Evolutionary conservation across 2,888 invertebrate species (phyloP), one percentile per base, ranked within the genome.

Genomic region (Abscondita cerata): DNA sequence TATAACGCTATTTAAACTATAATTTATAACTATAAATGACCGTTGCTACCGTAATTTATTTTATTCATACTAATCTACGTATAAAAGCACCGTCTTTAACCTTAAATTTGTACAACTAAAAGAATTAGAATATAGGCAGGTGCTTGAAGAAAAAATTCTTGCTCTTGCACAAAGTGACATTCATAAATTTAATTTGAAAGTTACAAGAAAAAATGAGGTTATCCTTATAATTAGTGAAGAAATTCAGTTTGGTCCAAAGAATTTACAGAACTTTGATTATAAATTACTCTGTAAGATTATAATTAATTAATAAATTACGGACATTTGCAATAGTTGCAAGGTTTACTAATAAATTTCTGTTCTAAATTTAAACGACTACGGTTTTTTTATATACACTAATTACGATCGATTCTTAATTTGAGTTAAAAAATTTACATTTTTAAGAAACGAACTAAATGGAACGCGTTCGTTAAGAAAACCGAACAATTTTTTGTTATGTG

Each of bases 121-220:
- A 18, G 44, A 6, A 11, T 18, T 44, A 18, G 2, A 2, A 2
- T 44, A 11, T 44, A 44, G 25, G 6, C 44, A 44, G 44, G 44
- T 44, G 44, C 18, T 18, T 44, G n/a, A 44, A 9, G n/a, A n/a
- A n/a, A n/a, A 36, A 44, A 18, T 6, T 18, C 16, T 44, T 18
- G 18, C 8, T n/a, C 8, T 44, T 44, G 16, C 44, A 44, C 19
- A 44, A 44, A 44, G 8, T 18, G 44, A 44, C 18, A 19, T 11
- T 44, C 16, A 44, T 44, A 44, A 44, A 44, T 44, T 44, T 44
- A 18, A 18, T 44, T 44, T 19, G 44, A 44, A 44, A 44, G 44
- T 18, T 44, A 44, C 19, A 18, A 5, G n/a, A 44, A 44, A 41
- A 18, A 44, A 18, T 44, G 16, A 44, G 44, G 44, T 44, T 44